Conservation (phyloP, 35 echinoderm and acorn worm species). For the Patiria miniata region DNA sequence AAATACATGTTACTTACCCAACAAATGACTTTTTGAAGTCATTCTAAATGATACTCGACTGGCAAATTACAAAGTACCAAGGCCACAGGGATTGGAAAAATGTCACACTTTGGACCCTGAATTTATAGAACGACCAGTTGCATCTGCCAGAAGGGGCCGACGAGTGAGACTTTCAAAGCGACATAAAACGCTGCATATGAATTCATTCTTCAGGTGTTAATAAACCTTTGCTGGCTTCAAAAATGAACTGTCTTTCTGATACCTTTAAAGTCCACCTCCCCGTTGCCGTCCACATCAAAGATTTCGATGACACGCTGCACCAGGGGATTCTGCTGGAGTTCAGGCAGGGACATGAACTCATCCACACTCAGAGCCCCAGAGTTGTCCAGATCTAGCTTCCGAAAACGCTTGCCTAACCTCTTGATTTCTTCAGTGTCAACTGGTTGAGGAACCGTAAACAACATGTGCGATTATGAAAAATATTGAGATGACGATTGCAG, state of each 20-base stretch:
- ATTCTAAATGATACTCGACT: too few species aligned
- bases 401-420: conserved; percentile 93
- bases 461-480: not conserved
- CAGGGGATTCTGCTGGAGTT: conserved; percentile 95
- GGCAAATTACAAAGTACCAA: too few species aligned
- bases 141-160: too few species aligned
- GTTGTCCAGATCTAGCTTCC: conserved; percentile 98
- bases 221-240: too few species aligned
- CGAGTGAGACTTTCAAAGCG: too few species aligned
- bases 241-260: not conserved
- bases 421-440: conserved; percentile 99
- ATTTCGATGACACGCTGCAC: conserved; percentile 99
- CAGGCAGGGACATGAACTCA: conserved; percentile 99
- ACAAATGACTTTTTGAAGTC: too few species aligned
- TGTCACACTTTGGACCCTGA: too few species aligned
- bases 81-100: too few species aligned
- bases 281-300: conserved; percentile 99
- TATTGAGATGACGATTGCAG: not conserved
- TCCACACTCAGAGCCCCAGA: conserved; percentile 96
- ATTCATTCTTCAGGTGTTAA: too few species aligned
- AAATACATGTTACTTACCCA: too few species aligned
- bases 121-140: too few species aligned
- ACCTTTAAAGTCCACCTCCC: conserved; percentile 99
- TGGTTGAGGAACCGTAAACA: conserved; percentile 52
- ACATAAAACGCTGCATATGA: too few species aligned